Percentiles rank a stretch among this genome's conserved stretches.
Evolutionary conservation across 1,140 invertebrate genomes (phyloP).

Genomic region (Lepidostoma basale): DNA sequence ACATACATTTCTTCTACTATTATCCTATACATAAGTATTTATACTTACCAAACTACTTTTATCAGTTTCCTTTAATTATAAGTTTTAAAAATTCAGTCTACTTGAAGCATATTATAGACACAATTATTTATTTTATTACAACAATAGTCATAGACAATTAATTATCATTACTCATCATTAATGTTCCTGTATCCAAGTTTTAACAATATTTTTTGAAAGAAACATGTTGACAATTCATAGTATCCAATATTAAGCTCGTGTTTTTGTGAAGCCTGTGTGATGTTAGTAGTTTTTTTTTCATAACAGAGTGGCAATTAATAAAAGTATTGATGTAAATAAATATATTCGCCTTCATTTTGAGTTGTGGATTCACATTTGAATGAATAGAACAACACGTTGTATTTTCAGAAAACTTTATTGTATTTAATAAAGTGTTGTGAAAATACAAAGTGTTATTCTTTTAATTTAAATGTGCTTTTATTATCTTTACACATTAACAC

Average conservation of each 20-base stretch:
- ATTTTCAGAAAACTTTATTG: no score
- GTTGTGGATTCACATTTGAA: no score
- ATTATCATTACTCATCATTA: constrained; percentile 11
- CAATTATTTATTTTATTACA: constrained; percentile 21
- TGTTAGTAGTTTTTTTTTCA: constrained; percentile 3
- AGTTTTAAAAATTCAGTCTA: constrained; percentile 39
- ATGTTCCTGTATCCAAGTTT: constrained; percentile 34
- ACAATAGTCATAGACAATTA: constrained; percentile 36
- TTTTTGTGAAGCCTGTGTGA: constrained; percentile 24
- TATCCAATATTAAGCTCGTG: constrained; percentile 32
- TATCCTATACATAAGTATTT: constrained; percentile 4
- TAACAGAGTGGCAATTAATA: constrained; percentile 7
- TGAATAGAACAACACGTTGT: no score
- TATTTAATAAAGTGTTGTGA: no score
- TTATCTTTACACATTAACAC: no score
- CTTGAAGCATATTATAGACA: constrained; percentile 45
- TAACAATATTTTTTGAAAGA: constrained; percentile 9
- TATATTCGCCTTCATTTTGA: no score
- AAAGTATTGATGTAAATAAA: not conserved
- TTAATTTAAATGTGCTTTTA: no score
- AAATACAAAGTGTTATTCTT: no score
- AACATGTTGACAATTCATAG: constrained; percentile 2
- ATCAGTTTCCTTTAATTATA: constrained; percentile 27
- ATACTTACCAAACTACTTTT: constrained; percentile 6
- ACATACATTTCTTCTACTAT: constrained; percentile 7